phyloP scores from a whole-genome alignment of 2,113 vertebrate species.

The Otolemur garnettii region DNA sequence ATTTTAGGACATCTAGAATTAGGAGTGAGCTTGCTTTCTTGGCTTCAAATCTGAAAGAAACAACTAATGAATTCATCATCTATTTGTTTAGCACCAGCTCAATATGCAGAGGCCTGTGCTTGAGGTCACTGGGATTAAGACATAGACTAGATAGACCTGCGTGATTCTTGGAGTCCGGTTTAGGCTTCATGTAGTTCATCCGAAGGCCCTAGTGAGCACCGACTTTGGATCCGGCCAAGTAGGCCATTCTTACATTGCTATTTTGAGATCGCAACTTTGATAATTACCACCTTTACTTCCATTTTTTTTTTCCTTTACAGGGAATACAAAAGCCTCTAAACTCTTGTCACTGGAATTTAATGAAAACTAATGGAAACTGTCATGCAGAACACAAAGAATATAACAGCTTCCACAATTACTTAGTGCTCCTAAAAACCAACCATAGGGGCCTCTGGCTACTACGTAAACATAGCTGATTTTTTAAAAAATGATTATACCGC shows the following conservation, averaged over 20 bases:
- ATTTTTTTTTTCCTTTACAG: neutral
- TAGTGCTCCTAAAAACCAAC: neutral
- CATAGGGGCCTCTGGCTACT: conserved; percentile 26
- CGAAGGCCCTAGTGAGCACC: neutral
- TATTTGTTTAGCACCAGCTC: neutral
- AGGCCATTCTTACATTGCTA: neutral
- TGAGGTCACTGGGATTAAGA: neutral
- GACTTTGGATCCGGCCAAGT: neutral
- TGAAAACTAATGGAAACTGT: conserved; percentile 57
- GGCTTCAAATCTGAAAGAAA: neutral
- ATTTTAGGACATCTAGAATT: neutral
- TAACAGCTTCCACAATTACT: conserved; percentile 53
- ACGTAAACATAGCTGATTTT: neutral
- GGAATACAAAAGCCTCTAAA: conserved; percentile 49
- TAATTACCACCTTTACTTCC: neutral
- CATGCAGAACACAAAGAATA: conserved; percentile 6
- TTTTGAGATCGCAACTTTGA: conserved; percentile 53
- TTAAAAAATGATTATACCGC: neutral
- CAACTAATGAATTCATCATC: neutral
- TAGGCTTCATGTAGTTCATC: neutral
- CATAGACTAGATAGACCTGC: neutral
- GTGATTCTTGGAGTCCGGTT: neutral
- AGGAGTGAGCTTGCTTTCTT: neutral
- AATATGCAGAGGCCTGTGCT: neutral
- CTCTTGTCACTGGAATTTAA: conserved; percentile 48